Evolutionary conservation across 2,113 vertebrate genomes (phyloP), one percentile per base, ranked within the genome.

Genomic region (Caranx ignobilis): DNA sequence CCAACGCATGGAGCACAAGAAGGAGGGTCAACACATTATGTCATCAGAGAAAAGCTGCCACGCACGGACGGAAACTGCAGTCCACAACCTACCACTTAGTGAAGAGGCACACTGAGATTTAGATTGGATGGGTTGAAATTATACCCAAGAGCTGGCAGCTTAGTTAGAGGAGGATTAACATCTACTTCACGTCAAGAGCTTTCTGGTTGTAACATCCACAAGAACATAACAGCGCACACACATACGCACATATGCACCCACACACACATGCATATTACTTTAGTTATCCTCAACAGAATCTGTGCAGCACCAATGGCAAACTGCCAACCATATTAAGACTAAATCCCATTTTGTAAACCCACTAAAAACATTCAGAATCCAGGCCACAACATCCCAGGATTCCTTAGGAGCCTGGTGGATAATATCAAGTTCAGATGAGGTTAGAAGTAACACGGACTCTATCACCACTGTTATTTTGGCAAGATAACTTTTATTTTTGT

Each of bases 131-230:
- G 82, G 83, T 87, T 88, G 86, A 93, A 92, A 92, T 93, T 87
- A 94, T 90, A 91, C 87, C 88, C 90, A 77, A 89, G 88, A 89
- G 90, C 91, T 85, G 65, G 88, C 81, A 83, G 91, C 86, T 93
- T 91, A 93, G 93, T 91, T 88, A 91, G 87, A 92, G 90, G 80
- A 86, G 91, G 94, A 94, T 94, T 93, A 93, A 87, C 87, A 88
- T 91, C 90, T 90, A 92, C 90, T 90, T 88, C 88, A 91, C 37
- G 64, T 90, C 90, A 86, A 92, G 88, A 80, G 89, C 87, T 86
- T 88, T 87, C 72, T 71, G 72, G 61, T 72, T 77, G 76, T 80
- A 89, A 79, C 83, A 84, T 85, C 82, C 87, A 79, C 82, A 81
- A 87, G 64, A 91, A 87, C 81, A 86, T 77, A 75, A 64, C 75